Conservation (phyloP, 2,888 invertebrate genomes). For the Mimachlamys varia region DNA sequence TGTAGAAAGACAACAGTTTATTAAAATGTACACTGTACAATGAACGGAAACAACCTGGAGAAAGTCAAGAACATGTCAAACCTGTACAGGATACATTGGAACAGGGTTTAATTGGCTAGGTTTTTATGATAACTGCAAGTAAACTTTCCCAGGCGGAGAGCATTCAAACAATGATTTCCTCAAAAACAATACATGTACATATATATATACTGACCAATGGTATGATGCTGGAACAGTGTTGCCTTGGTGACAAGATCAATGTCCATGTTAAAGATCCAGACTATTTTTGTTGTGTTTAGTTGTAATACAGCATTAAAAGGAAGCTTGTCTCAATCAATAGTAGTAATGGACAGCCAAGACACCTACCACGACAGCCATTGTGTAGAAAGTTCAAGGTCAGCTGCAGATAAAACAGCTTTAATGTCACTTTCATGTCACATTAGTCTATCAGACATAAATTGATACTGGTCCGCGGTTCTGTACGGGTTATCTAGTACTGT, state of each 20-base stretch:
- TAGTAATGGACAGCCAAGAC: slow-evolving; percentile 4
- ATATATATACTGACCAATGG: background rate
- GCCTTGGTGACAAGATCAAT: slow-evolving; percentile 4
- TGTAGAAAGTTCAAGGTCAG: slow-evolving; percentile 4
- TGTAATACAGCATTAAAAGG: slow-evolving; percentile 27
- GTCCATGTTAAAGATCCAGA: slow-evolving; percentile 2
- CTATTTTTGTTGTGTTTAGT: slow-evolving; percentile 28
- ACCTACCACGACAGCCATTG: slow-evolving; percentile 6
- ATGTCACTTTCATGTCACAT: background rate
- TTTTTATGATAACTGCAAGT: too few relatives aligned
- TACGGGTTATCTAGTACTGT: background rate
- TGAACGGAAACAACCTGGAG: too few relatives aligned
- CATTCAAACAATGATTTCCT: too few relatives aligned
- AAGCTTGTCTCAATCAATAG: slow-evolving; percentile 20
- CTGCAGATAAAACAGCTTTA: background rate
- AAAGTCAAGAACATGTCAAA: too few relatives aligned
- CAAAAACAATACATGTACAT: too few relatives aligned
- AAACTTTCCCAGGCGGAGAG: too few relatives aligned
- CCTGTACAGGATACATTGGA: too few relatives aligned
- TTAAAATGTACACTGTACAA: too few relatives aligned
- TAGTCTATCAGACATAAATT: background rate
- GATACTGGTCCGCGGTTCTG: background rate
- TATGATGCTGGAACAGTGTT: background rate
- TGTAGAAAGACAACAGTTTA: too few relatives aligned
- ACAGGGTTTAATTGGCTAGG: too few relatives aligned